phyloP scores from a whole-genome alignment of 92 coral and sea anemone genomes.

The Epizoanthus scotinus region DNA sequence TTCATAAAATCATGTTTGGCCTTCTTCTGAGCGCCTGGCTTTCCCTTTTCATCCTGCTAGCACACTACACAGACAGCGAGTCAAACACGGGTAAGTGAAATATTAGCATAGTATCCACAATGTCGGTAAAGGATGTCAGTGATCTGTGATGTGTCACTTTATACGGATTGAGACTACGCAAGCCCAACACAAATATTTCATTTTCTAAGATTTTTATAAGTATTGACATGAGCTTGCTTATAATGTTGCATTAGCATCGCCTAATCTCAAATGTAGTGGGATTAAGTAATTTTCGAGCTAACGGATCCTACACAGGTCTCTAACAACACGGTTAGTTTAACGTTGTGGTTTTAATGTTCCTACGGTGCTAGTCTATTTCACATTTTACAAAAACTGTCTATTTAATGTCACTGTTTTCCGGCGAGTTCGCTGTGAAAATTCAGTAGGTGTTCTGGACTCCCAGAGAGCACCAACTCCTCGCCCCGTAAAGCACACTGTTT shows the following conservation, averaged over 20 bases:
- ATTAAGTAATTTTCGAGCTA: not conserved
- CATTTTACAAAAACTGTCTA: not conserved
- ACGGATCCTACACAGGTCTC: not conserved
- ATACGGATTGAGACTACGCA: constrained; percentile 1
- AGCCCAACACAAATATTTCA: not conserved
- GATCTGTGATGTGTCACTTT: constrained; percentile 2
- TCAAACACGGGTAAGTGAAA: constrained; percentile 33
- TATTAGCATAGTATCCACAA: not conserved
- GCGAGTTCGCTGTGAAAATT: not conserved
- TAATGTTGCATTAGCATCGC: not conserved
- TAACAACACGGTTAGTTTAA: not conserved
- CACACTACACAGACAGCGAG: constrained; percentile 34
- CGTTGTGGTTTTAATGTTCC: constrained; percentile 6
- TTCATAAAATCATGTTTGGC: constrained; percentile 36
- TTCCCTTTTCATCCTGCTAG: constrained; percentile 2
- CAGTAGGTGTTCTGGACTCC: constrained; percentile 14
- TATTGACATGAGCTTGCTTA: not conserved
- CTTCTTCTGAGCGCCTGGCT: constrained; percentile 26
- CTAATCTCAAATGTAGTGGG: not conserved
- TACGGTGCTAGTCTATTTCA: not conserved
- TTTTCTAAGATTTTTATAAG: not conserved
- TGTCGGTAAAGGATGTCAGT: no score
- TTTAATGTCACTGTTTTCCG: not conserved
- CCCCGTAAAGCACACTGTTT: no score
- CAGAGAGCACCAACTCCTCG: not conserved